Conservation (phyloP, 2,797 vertebrate species). For the Falco cherrug region DNA sequence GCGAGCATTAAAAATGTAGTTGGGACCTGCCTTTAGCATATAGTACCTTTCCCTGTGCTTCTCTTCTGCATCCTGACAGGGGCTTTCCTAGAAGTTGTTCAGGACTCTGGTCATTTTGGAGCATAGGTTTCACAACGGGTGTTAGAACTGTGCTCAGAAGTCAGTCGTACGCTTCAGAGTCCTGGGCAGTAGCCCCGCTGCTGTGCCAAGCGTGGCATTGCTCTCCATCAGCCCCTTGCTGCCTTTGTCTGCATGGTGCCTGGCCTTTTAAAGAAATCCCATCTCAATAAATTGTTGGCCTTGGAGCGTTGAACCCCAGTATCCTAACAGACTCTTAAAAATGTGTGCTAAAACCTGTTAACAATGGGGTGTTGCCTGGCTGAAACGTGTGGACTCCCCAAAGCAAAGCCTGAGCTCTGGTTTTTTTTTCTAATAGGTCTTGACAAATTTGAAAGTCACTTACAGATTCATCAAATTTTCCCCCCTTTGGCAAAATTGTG, state of each 20-base stretch:
- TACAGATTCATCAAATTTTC: accelerated
- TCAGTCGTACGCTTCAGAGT: accelerated
- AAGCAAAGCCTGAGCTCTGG: background rate
- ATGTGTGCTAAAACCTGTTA: background rate
- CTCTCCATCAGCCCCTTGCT: background rate
- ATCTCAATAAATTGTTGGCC: background rate
- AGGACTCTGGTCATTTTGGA: background rate
- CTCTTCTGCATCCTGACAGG: background rate
- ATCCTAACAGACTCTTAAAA: background rate
- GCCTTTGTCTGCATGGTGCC: too few species aligned
- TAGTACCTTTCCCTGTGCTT: accelerated
- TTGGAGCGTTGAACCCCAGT: accelerated
- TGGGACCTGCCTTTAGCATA: background rate
- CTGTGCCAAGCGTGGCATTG: background rate
- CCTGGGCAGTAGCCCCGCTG: background rate
- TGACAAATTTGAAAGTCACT: background rate
- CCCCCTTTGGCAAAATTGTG: background rate
- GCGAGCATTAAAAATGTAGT: accelerated
- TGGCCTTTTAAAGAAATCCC: background rate
- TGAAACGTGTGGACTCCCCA: background rate
- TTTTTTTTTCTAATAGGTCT: background rate
- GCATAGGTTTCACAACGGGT: accelerated
- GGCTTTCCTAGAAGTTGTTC: background rate
- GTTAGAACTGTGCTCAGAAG: background rate
- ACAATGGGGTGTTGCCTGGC: too few species aligned